phyloP scores from a whole-genome alignment of 2,888 invertebrate species.

The Oscheius sp. region DNA sequence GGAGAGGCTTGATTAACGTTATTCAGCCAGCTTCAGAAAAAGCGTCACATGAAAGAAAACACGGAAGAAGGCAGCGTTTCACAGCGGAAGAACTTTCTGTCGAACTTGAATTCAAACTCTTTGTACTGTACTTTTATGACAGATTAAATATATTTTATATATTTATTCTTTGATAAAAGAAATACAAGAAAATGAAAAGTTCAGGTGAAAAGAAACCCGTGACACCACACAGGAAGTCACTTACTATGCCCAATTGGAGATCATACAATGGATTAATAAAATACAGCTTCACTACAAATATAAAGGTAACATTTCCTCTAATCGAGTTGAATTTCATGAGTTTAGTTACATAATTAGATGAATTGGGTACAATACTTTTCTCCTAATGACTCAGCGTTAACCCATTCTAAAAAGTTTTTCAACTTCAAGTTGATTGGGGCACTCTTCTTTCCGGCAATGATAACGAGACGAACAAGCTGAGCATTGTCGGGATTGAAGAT shows the following conservation, averaged over 20 bases:
- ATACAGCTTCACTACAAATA: no score
- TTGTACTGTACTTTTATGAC: not conserved
- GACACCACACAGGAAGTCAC: conserved; percentile 5
- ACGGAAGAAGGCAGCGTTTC: not conserved
- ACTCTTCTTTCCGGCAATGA: conserved; percentile 25
- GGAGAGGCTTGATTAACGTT: not conserved
- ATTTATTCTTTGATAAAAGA: no score
- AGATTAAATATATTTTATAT: no score
- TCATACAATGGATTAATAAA: conserved; percentile 3
- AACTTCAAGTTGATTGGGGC: conserved; percentile 16
- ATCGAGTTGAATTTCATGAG: conserved; percentile 8
- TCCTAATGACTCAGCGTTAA: conserved; percentile 14
- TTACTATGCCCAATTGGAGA: conserved; percentile 10
- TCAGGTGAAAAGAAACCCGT: no score
- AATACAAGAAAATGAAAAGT: not conserved
- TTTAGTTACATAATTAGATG: not conserved
- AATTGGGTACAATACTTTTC: conserved; percentile 28
- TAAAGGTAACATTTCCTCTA: no score
- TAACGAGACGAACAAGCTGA: conserved; percentile 39
- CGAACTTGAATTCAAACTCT: not conserved
- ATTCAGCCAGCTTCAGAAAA: no score
- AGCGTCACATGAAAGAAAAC: not conserved
- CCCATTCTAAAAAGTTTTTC: conserved; percentile 12
- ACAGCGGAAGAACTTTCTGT: not conserved
- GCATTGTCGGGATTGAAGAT: conserved; percentile 36